Percentiles rank a stretch among this genome's conserved stretches.
These are phyloP conservation scores for Xiphophorus couchianus DNA, from an alignment of 2,113 vertebrate species.

Conservation along the genomic window DNA sequence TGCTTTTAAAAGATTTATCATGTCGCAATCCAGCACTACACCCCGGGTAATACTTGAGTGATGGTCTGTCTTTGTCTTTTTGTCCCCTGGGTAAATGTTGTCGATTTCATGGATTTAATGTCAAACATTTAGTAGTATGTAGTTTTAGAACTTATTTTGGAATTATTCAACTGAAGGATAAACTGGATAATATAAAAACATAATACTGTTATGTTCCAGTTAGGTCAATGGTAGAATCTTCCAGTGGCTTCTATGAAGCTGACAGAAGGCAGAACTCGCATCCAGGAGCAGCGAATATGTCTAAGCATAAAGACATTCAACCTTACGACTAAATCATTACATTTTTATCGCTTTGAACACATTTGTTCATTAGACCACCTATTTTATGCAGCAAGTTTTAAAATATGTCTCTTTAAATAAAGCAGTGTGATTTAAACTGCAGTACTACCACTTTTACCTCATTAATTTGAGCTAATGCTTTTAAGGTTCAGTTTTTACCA, in stretches of 20 bases:
- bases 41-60: neutral
- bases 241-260: neutral
- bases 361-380: too few relatives aligned
- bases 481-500: too few relatives aligned
- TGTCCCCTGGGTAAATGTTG: neutral
- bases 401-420: neutral
- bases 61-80: too few relatives aligned
- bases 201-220: neutral
- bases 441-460: neutral
- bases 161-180: neutral
- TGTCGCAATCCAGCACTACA: neutral
- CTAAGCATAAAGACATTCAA: neutral
- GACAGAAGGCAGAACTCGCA: neutral
- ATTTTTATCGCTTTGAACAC: too few relatives aligned
- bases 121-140: neutral
- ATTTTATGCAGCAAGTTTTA: neutral
- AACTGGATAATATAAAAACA: neutral
- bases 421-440: neutral
- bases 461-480: too few relatives aligned
- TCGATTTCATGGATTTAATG: neutral
- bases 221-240: neutral
- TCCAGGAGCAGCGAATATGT: neutral
- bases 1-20: neutral
- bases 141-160: neutral
- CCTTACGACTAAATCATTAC: neutral